Evolutionary conservation across 2,797 vertebrate species (phyloP), one percentile per base, ranked within the genome.

Genomic region (Clarias pachynema): DNA sequence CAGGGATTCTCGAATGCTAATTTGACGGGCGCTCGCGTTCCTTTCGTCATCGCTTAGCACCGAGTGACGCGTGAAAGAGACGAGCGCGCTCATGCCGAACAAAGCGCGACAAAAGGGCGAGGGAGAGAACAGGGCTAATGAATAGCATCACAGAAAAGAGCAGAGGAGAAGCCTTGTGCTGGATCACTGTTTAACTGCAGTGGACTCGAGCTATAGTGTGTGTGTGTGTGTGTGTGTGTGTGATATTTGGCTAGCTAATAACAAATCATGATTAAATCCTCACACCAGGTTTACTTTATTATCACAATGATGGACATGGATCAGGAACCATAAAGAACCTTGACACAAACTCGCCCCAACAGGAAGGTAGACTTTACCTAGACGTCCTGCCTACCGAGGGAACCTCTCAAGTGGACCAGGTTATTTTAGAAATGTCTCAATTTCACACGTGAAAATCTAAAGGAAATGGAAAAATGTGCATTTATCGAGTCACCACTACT

Each of bases 131-230:
- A 7, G 16, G 1, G 29, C 70, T 77, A 82, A 82, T 86, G 79
- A 85, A 85, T 68, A 82, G 62, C 79, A 68, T 74, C 37, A 81
- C 59, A 57, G 63, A 85, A 81, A 81, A 85, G 68, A 85, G 79
- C 78, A 65, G 68, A 18, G 65, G 15, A 73, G 31, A 80, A 31
- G 56, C 26, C 72, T 73, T 73, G 69, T 81, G 15, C 40, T 37
- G 37, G 57, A 59, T 62, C 12, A 49, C 20, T 34, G 34, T 53
- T 26, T 69, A 56, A 78, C 70, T 29, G 63, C 62, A 20, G n/a
- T 9, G 37, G 14, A 53, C 12, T 14, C 59, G 6, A n/a, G 7
- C 5, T 44, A 26, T 44, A 65, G 2, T 68, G 62, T 26, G 15
- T 68, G 26, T 9, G 14, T 75, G 5, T 77, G 62, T 9, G 14